Evolutionary conservation across 2,113 vertebrate genomes (phyloP).

Genomic region (Promerops cafer): DNA sequence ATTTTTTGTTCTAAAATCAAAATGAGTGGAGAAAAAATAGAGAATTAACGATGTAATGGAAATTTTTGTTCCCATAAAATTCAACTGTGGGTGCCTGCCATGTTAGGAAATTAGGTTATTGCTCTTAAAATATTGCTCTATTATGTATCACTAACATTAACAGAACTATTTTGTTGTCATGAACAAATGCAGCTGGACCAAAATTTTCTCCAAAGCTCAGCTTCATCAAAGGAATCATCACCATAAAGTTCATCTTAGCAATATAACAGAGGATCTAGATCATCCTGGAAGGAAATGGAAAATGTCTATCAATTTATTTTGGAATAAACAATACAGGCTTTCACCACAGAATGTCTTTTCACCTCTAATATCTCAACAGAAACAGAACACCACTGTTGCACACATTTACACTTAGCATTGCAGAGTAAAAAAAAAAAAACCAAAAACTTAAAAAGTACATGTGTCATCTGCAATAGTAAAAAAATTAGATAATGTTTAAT

Average conservation of each 20-base stretch:
- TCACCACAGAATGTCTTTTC: not conserved
- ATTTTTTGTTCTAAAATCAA: not conserved
- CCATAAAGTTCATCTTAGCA: not conserved
- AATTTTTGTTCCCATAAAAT: not conserved
- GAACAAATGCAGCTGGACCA: not conserved
- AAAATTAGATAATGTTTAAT: not conserved
- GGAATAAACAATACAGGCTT: not conserved
- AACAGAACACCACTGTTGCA: not conserved
- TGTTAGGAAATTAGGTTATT: not conserved
- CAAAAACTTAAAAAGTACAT: not conserved
- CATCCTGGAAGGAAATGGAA: not conserved
- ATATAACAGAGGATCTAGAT: not conserved
- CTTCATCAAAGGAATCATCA: not conserved
- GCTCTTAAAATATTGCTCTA: not conserved
- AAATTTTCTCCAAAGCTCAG: not conserved
- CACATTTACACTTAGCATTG: not conserved
- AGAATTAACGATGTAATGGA: not conserved
- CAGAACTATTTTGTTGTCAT: not conserved
- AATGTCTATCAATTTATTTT: slow-evolving; percentile 4
- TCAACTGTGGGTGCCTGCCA: not conserved
- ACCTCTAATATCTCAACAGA: not conserved
- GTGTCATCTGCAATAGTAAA: not conserved
- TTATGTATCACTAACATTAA: not conserved
- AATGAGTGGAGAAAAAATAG: not conserved
- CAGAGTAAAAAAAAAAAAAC: not conserved